Conservation (phyloP, 2,888 invertebrate species). For the Pyrgus malvae region DNA sequence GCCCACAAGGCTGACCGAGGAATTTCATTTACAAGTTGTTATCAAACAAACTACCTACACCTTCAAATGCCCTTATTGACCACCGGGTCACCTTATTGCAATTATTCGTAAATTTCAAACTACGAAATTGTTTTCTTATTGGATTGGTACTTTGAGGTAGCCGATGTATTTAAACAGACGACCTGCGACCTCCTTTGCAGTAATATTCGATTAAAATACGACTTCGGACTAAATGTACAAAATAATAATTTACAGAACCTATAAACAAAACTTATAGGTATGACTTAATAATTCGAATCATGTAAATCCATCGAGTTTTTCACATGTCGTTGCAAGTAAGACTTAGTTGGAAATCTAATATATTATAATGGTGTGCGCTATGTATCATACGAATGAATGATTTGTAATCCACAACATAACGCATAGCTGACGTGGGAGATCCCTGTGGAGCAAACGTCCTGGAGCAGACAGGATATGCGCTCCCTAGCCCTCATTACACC, state of each 20-base stretch:
- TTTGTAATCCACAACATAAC: not conserved
- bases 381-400: too few relatives aligned
- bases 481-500: not conserved
- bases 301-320: too few relatives aligned
- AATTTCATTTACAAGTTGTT: conserved; percentile 18
- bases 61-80: not conserved
- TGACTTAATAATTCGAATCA: not conserved
- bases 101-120: not conserved
- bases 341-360: not conserved
- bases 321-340: not conserved
- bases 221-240: not conserved
- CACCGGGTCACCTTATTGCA: not conserved
- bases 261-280: not conserved
- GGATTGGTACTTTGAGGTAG: not conserved
- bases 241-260: not conserved
- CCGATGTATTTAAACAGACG: not conserved
- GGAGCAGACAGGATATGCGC: not conserved
- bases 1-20: conserved; percentile 15
- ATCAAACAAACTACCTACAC: not conserved
- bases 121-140: conserved; percentile 1
- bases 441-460: not conserved
- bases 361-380: too few relatives aligned
- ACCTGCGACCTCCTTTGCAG: not conserved
- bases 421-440: not conserved
- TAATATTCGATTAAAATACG: not conserved